Percentiles rank a stretch among this genome's conserved stretches.
Evolutionary conservation across 2,888 invertebrate species (phyloP).

Genomic region (Drosophila nigricruria): DNA sequence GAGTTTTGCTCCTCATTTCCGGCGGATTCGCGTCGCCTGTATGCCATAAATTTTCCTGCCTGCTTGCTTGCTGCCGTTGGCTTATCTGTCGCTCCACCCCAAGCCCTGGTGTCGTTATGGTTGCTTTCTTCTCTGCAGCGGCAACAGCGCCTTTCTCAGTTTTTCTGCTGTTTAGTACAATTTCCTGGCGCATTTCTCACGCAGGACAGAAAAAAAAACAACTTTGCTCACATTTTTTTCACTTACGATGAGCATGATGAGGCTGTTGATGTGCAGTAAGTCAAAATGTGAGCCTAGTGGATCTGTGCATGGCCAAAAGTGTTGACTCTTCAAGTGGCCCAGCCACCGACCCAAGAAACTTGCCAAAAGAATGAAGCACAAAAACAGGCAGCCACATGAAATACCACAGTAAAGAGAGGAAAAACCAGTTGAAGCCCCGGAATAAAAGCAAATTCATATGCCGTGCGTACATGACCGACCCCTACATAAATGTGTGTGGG

Average conservation of each 20-base stretch:
- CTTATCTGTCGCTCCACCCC: slow-evolving; percentile 52
- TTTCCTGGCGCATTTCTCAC: slow-evolving; percentile 74
- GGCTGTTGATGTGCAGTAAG: slow-evolving; percentile 67
- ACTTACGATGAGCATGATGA: slow-evolving; percentile 65
- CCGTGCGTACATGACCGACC: slow-evolving; percentile 8
- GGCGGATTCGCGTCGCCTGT: slow-evolving; percentile 64
- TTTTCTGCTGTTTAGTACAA: slow-evolving; percentile 69
- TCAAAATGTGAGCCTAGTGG: slow-evolving; percentile 57
- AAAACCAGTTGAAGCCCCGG: slow-evolving; percentile 28
- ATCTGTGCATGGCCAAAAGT: slow-evolving; percentile 32
- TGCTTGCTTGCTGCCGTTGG: slow-evolving; percentile 53
- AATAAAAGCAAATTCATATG: slow-evolving; percentile 58
- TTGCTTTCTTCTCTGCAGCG: slow-evolving; percentile 47
- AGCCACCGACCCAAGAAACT: slow-evolving; percentile 18
- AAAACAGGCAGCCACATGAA: slow-evolving; percentile 32
- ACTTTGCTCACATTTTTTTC: slow-evolving; percentile 59
- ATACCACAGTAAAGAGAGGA: slow-evolving; percentile 32
- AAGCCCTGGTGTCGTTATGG: slow-evolving; percentile 47
- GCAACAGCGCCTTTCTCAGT: slow-evolving; percentile 33
- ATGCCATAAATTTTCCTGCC: slow-evolving; percentile 73
- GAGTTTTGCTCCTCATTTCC: slow-evolving; percentile 70
- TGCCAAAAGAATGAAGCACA: slow-evolving; percentile 14
- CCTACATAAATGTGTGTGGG: not conserved
- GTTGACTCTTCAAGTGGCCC: slow-evolving; percentile 55
- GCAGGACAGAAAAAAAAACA: slow-evolving; percentile 26